Conservation (phyloP, 2,797 vertebrate species). For the Crypturellus tataupa region DNA sequence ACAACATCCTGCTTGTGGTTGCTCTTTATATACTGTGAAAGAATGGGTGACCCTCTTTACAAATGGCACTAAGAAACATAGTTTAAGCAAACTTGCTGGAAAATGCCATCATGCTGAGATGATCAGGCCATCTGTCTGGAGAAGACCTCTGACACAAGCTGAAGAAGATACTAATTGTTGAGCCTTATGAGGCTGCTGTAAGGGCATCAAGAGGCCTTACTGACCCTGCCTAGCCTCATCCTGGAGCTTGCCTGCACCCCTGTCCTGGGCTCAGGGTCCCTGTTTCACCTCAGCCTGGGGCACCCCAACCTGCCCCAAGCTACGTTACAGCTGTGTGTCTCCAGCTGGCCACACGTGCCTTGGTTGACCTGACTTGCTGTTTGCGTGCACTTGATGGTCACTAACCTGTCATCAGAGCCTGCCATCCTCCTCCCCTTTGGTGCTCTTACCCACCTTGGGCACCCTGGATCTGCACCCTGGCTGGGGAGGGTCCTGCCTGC, state of each 20-base stretch:
- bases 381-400: background rate
- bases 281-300: background rate
- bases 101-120: background rate
- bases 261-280: background rate
- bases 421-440: background rate
- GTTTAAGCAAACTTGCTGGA: background rate
- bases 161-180: background rate
- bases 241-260: background rate
- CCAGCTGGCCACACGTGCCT: background rate
- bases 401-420: background rate
- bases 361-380: background rate
- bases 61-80: background rate
- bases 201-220: background rate
- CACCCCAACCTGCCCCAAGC: background rate
- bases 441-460: background rate
- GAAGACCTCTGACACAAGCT: background rate
- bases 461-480: background rate
- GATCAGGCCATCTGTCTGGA: background rate
- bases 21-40: background rate
- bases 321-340: background rate
- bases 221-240: background rate
- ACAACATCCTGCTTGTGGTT: slow-evolving; percentile 3
- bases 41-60: background rate
- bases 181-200: background rate
- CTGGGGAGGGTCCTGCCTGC: no score